Evolutionary conservation across 2,888 invertebrate species (phyloP).

Genomic region (Agriopis marginaria): DNA sequence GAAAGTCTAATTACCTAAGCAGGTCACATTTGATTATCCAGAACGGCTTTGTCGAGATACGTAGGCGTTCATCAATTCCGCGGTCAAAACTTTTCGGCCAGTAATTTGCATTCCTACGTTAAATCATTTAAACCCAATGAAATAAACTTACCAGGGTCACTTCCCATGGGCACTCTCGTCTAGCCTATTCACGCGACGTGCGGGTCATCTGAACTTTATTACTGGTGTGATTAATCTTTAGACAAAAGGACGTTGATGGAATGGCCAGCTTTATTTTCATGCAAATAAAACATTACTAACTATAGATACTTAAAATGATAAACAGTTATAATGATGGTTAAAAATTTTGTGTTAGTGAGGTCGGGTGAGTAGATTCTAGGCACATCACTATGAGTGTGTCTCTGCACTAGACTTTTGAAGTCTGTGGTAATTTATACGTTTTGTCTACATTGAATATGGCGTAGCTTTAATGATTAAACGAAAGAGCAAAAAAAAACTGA

Average conservation of each 20-base stretch:
- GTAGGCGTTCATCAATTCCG: neutral
- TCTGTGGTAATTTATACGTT: too few relatives aligned
- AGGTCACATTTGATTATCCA: neutral
- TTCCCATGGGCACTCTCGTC: conserved; percentile 8
- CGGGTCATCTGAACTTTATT: conserved; percentile 18
- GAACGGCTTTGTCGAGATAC: neutral
- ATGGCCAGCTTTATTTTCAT: conserved; percentile 1
- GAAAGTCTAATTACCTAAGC: neutral
- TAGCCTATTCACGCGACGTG: conserved; percentile 1
- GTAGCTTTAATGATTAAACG: too few relatives aligned
- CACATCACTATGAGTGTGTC: too few relatives aligned
- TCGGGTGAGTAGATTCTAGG: too few relatives aligned
- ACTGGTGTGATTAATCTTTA: conserved; percentile 12
- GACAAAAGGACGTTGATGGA: conserved; percentile 10
- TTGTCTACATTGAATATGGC: too few relatives aligned
- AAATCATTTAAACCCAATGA: conserved; percentile 5
- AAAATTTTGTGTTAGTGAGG: too few relatives aligned
- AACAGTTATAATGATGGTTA: neutral
- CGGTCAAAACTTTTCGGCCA: conserved; percentile 1
- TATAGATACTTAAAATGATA: too few relatives aligned
- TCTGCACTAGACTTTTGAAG: too few relatives aligned
- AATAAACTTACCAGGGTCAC: conserved; percentile 11
- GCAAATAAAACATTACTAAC: neutral
- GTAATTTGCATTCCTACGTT: conserved; percentile 6
- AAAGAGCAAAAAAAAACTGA: too few relatives aligned